Evolutionary conservation across 2,888 invertebrate species (phyloP), one percentile per base, ranked within the genome.

Genomic region (Perdita meconis): DNA sequence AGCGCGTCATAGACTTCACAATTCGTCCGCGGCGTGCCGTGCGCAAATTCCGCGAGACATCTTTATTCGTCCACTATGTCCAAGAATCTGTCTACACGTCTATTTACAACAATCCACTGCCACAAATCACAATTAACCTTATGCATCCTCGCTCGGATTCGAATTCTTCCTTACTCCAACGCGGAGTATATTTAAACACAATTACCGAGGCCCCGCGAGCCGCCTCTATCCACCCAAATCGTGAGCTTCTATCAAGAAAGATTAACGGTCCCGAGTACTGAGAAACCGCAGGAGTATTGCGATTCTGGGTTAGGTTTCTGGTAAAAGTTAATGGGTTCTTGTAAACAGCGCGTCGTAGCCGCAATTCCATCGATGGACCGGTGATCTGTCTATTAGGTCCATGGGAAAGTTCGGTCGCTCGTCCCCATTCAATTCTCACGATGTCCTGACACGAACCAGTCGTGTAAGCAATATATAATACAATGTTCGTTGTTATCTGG

Each of bases 61-160:
- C 76, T 69, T 69, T 65, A 75, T 75, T 60, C 76, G 57, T 40
- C 13, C 44, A 16, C 44, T 50, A 66, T 82, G 83, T 82, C 80
- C 83, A 74, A 83, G 82, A 70, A 83, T 78, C 69, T 67, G 83
- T 66, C 78, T 59, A 56, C 47, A 42, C 57, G 68, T 75, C 77
- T 75, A 75, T 83, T 83, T 67, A 80, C 64, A 78, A 83, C 82
- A 79, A 83, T 75, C 78, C 69, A 68, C 57, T 72, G 82, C 71
- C 82, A 83, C 82, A 83, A 83, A 83, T 83, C 82, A 83, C 82
- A 80, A 69, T 83, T 83, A 83, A 78, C 69, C 74, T 75, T 53
- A 68, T 69, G 16, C 65, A 69, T 80, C 68, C 60, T 67, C 83
- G 74, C 51, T 66, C 57, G 64, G 65, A 73, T 78, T 67, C 53